Evolutionary conservation across 1,140 invertebrate genomes (phyloP).

Genomic region (Chrysomallon squamiferum): DNA sequence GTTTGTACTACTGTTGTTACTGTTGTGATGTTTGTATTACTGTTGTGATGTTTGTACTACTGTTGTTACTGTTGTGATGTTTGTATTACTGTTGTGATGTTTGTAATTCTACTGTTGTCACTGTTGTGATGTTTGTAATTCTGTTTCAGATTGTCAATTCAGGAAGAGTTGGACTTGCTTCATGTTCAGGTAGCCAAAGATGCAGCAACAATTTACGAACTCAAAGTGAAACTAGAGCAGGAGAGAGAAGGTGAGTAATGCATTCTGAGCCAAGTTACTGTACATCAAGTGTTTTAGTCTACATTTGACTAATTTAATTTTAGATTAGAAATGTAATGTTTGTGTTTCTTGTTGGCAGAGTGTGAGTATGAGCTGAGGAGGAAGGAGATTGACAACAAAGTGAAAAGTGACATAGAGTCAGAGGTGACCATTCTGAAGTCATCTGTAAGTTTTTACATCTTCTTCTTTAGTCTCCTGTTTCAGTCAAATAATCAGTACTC

Average conservation of each 20-base stretch:
- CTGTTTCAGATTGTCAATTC: slow-evolving; percentile 42
- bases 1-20: too few species aligned
- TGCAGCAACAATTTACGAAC: slow-evolving; percentile 56
- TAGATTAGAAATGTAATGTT: too few species aligned
- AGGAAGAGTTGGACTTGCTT: slow-evolving; percentile 57
- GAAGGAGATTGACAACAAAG: slow-evolving; percentile 21
- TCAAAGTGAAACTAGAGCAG: slow-evolving; percentile 43
- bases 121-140: too few species aligned
- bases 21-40: too few species aligned
- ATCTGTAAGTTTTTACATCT: slow-evolving; percentile 12
- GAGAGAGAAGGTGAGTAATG: slow-evolving; percentile 57
- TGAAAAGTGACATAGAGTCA: slow-evolving; percentile 35
- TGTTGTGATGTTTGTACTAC: too few species aligned
- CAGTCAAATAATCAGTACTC: too few species aligned
- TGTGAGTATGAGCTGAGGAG: slow-evolving; percentile 42
- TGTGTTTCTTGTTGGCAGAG: slow-evolving; percentile 30
- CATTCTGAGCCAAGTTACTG: background rate
- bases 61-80: too few species aligned
- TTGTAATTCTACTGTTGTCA: too few species aligned
- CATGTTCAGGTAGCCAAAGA: slow-evolving; percentile 52
- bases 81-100: too few species aligned
- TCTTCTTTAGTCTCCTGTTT: too few species aligned
- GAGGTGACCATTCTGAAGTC: slow-evolving; percentile 24
- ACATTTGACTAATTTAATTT: too few species aligned
- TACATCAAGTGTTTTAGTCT: too few species aligned